Evolutionary conservation across 2,113 vertebrate species (phyloP).

Genomic region (Dendropsophus ebraccatus): DNA sequence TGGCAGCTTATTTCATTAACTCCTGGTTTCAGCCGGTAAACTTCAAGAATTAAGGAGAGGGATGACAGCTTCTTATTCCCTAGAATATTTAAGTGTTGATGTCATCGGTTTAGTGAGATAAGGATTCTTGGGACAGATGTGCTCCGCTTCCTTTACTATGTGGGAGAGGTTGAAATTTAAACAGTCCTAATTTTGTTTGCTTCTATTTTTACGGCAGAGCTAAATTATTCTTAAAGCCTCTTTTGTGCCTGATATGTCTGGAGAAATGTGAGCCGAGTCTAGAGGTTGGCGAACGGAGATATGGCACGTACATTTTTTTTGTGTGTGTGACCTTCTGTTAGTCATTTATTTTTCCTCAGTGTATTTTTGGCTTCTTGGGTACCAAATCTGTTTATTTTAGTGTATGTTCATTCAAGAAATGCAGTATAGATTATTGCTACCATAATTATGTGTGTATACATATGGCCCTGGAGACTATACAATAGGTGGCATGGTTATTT

Average conservation of each 20-base stretch:
- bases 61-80: constrained; percentile 62
- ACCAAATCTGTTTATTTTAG: background rate
- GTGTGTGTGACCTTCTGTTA: background rate
- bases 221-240: constrained; percentile 41
- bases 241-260: constrained; percentile 30
- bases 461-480: background rate
- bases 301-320: background rate
- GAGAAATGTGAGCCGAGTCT: constrained; percentile 29
- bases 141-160: constrained; percentile 61
- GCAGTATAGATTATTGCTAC: background rate
- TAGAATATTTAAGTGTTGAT: constrained; percentile 64
- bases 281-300: constrained; percentile 25
- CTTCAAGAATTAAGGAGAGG: constrained; percentile 50
- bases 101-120: constrained; percentile 66
- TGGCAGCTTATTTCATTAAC: constrained; percentile 41
- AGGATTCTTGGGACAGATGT: constrained; percentile 64
- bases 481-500: background rate
- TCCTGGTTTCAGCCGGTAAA: constrained; percentile 59
- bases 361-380: constrained; percentile 3
- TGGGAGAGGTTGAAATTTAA: constrained; percentile 66
- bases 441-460: no score
- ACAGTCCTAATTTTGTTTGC: constrained; percentile 62
- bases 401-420: background rate
- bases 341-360: background rate
- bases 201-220: constrained; percentile 62